A percentile compares a stretch with the other conserved stretches of the same genome.
Conservation (phyloP, 2,888 invertebrate species). For the Pammene fasciana region DNA sequence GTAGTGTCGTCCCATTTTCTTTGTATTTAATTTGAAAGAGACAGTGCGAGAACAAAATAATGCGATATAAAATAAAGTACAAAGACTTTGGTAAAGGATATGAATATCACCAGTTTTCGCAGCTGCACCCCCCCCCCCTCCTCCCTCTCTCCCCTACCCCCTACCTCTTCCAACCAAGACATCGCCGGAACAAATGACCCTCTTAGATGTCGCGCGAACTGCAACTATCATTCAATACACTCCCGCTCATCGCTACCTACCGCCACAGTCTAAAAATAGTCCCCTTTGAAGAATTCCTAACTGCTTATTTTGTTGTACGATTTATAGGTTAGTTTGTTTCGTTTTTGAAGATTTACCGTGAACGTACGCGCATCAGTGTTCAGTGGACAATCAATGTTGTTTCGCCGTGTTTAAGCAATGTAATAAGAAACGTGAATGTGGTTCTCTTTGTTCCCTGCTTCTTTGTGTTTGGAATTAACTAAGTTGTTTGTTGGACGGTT, state of each 20-base stretch:
- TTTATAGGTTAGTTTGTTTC: constrained; percentile 13
- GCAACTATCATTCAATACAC: constrained; percentile 40
- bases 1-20: too few relatives aligned
- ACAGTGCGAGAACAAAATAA: not conserved
- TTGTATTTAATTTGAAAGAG: too few relatives aligned
- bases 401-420: constrained; percentile 37
- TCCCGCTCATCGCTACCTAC: not conserved
- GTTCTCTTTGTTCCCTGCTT: constrained; percentile 36
- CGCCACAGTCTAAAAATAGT: constrained; percentile 35
- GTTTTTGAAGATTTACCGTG: constrained; percentile 23
- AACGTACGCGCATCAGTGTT: constrained; percentile 17
- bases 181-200: constrained; percentile 40
- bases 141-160: not conserved
- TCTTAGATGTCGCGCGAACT: constrained; percentile 38
- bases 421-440: constrained; percentile 38
- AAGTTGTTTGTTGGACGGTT: constrained; percentile 24
- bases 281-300: constrained; percentile 28
- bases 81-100: constrained; percentile 2
- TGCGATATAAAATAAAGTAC: constrained; percentile 9
- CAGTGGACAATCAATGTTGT: constrained; percentile 39
- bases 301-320: constrained; percentile 24
- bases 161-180: constrained; percentile 22
- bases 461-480: constrained; percentile 34
- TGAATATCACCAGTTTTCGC: constrained; percentile 24
- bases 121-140: constrained; percentile 1